A percentile compares a stretch with the other conserved stretches of the same genome.
These are phyloP conservation scores for Plecotus auritus DNA, from an alignment of 2,113 vertebrate species.

Conservation along the genomic window DNA sequence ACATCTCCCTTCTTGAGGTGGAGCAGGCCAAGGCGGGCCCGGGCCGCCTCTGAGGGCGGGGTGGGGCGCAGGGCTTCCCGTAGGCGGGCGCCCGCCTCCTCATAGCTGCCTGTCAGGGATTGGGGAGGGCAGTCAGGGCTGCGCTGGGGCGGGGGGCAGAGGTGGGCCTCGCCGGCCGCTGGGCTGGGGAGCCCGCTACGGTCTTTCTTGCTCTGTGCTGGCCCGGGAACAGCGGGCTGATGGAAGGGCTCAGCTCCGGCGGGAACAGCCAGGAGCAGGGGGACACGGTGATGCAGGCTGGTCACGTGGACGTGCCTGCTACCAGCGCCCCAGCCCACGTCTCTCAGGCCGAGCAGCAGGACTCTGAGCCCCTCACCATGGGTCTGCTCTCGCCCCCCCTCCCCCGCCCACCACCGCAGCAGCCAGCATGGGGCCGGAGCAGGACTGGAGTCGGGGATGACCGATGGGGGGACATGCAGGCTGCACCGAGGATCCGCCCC, in stretches of 20 bases:
- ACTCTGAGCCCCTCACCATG: background rate
- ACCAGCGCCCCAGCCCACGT: rapidly evolving
- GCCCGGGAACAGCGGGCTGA: background rate
- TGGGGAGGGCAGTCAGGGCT: background rate
- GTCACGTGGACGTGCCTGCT: background rate
- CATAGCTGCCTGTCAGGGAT: constrained; percentile 71
- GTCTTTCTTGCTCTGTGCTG: background rate
- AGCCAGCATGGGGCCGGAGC: background rate
- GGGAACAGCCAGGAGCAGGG: background rate
- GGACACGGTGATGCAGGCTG: background rate
- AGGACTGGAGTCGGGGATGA: background rate
- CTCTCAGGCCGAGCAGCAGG: background rate
- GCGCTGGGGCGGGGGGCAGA: too few species aligned
- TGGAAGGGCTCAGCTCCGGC: background rate
- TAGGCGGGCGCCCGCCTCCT: constrained; percentile 83
- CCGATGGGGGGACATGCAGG: rapidly evolving
- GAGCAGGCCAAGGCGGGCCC: constrained; percentile 87
- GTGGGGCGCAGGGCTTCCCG: constrained; percentile 80
- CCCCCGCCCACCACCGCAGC: background rate
- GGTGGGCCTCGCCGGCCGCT: too few species aligned
- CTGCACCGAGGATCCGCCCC: background rate
- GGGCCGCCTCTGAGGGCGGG: constrained; percentile 58
- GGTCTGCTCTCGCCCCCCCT: background rate
- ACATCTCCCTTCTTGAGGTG: constrained; percentile 83
- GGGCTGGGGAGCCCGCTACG: rapidly evolving